A percentile compares a stretch with the other conserved stretches of the same genome.
Conservation (phyloP, 1,140 invertebrate species). For the Meloidogyne floridensis region DNA sequence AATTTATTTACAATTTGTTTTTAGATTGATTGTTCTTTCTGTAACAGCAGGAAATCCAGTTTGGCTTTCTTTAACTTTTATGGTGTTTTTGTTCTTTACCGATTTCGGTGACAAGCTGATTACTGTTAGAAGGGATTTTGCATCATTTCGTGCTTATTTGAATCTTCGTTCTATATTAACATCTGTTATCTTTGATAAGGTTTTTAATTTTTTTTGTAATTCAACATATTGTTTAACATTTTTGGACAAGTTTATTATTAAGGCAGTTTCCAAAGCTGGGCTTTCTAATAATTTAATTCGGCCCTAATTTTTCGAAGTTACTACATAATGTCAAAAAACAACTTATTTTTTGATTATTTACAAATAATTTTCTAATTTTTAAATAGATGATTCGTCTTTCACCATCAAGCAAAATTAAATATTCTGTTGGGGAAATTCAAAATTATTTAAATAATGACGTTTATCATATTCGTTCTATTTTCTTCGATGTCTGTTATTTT, state of each 20-base stretch:
- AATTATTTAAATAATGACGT: slow-evolving; percentile 41
- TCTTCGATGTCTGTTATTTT: slow-evolving; percentile 38
- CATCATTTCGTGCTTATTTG: slow-evolving; percentile 28
- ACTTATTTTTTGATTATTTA: too few relatives aligned
- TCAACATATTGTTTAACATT: too few relatives aligned
- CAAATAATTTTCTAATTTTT: neutral
- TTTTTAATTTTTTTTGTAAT: neutral
- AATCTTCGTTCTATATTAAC: slow-evolving; percentile 34
- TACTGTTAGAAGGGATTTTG: slow-evolving; percentile 22
- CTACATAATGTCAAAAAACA: too few relatives aligned
- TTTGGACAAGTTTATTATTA: too few relatives aligned
- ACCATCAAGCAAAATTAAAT: slow-evolving; percentile 29
- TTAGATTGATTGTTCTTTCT: slow-evolving; percentile 27
- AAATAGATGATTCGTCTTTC: slow-evolving; percentile 43
- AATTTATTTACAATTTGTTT: neutral
- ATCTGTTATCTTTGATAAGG: slow-evolving; percentile 38
- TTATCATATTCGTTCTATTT: slow-evolving; percentile 29
- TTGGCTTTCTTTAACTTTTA: slow-evolving; percentile 25
- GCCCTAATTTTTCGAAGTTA: too few relatives aligned
- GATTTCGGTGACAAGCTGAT: slow-evolving; percentile 30
- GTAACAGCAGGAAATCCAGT: slow-evolving; percentile 9
- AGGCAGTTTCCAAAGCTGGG: too few relatives aligned
- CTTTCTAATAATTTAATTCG: too few relatives aligned
- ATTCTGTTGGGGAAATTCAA: slow-evolving; percentile 44
- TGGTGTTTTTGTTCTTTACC: slow-evolving; percentile 17